phyloP scores from a whole-genome alignment of 2,888 invertebrate genomes.

The Microdon myrmicae region DNA sequence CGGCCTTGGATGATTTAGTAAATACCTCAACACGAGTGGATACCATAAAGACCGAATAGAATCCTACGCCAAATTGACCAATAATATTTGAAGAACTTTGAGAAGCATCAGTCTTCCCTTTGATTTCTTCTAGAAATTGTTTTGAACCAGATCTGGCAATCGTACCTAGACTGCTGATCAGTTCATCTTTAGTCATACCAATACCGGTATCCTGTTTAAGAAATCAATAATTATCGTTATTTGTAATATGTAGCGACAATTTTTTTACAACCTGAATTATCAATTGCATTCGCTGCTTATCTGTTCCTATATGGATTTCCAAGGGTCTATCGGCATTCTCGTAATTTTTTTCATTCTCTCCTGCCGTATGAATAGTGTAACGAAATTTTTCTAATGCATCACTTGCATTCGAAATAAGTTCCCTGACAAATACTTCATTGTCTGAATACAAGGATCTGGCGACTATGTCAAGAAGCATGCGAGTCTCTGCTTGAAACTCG shows the following conservation, averaged over 20 bases:
- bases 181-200: slow-evolving; percentile 94
- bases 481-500: slow-evolving; percentile 97
- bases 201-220: slow-evolving; percentile 83
- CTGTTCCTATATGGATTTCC: slow-evolving; percentile 89
- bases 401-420: slow-evolving; percentile 95
- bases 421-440: slow-evolving; percentile 96
- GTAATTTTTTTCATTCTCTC: slow-evolving; percentile 69
- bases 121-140: slow-evolving; percentile 86
- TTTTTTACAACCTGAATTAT: slow-evolving; percentile 80
- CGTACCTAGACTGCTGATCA: slow-evolving; percentile 90
- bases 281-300: slow-evolving; percentile 85
- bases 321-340: slow-evolving; percentile 74
- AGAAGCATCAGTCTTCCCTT: slow-evolving; percentile 72
- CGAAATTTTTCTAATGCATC: slow-evolving; percentile 96
- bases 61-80: slow-evolving; percentile 98
- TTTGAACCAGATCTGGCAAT: slow-evolving; percentile 97
- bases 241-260: background rate
- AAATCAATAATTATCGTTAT: slow-evolving; percentile 35
- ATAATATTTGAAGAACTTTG: slow-evolving; percentile 82
- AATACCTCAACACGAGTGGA: slow-evolving; percentile 94
- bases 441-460: slow-evolving; percentile 97
- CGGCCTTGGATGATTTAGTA: slow-evolving; percentile 76
- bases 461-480: slow-evolving; percentile 95
- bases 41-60: slow-evolving; percentile 98
- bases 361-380: slow-evolving; percentile 73